A percentile compares a stretch with the other conserved stretches of the same genome.
Conservation (phyloP, 2,113 vertebrate genomes). For the Dicerorhinus sumatrensis region DNA sequence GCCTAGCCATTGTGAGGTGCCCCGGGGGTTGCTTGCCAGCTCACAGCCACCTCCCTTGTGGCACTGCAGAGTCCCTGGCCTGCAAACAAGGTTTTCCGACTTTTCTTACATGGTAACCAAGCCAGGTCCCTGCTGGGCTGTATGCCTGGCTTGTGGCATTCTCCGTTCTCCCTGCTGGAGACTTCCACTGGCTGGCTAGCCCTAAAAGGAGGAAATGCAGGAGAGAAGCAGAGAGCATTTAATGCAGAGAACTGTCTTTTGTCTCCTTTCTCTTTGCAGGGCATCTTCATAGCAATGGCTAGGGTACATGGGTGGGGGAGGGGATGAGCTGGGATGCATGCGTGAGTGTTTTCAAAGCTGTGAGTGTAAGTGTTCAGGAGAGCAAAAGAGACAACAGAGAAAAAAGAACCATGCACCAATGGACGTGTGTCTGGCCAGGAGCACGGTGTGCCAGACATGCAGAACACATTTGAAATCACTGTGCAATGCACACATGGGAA, state of each 20-base stretch:
- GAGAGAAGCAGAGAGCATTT: background rate
- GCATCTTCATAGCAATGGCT: background rate
- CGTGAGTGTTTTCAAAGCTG: background rate
- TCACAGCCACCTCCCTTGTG: fast-evolving
- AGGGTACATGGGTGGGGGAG: too few relatives aligned
- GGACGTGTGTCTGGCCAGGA: too few relatives aligned
- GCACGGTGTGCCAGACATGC: fast-evolving
- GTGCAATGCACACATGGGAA: fast-evolving
- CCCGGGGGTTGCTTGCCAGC: too few relatives aligned
- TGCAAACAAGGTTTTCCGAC: background rate
- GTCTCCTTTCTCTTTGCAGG: background rate
- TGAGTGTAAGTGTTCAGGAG: background rate
- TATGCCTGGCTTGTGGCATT: background rate
- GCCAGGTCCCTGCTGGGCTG: background rate
- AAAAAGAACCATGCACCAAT: too few relatives aligned
- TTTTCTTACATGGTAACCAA: background rate
- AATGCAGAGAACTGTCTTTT: too few relatives aligned
- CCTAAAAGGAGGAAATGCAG: too few relatives aligned
- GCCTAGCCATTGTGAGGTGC: background rate
- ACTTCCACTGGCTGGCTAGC: fast-evolving
- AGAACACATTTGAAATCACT: background rate
- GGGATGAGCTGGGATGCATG: background rate
- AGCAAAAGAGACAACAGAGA: background rate
- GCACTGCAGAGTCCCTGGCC: background rate
- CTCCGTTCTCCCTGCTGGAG: background rate